Base-by-base conservation (phyloP, 2,113 vertebrate genomes). In the Rhagologus leucostigma region DNA sequence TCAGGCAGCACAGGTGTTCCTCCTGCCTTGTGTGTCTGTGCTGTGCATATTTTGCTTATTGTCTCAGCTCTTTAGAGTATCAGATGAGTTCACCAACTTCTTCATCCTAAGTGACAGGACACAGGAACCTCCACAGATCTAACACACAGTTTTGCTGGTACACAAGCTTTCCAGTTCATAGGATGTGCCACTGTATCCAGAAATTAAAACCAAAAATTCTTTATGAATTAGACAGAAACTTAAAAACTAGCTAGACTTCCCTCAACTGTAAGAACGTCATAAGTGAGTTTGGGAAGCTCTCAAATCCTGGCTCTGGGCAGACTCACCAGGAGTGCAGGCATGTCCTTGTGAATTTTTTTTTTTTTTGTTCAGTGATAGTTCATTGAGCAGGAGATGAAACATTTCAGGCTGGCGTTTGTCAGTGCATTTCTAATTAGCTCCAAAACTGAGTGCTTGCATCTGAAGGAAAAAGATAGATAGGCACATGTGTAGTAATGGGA, bases 351-450 rank as follows among this genome's bases (percentile, higher is more conserved):
- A 81, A 6, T 6, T 59, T 64, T 46, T 39, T 81, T 53, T 41
- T 44, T 39, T 68, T 76, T 80, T 73, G 52, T 95, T 93, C 86
- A 78, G 64, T 84, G 52, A 90, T 76, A 81, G 83, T 81, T 96
- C 79, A 81, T 81, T 76, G n/a, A 93, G 63, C 52, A 55, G 18
- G 30, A 92, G 42, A 86, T 76, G 16, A 73, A 87, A 83, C 23
- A 24, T 92, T 93, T 76, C 71, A 76, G 79, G 50, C 53, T 86
- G 85, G 71, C 63, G 57, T 93, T 94, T 92, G 37, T 69, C 76
- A 88, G 73, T 64, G 92, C 71, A 69, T 90, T 93, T 83, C 71
- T 84, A 87, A 88, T 68, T 86, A 90, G 59, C 64, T 92, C 50
- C 75, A 74, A 32, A 90, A 88, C 73, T 32, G 52, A 59, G 39